Evolutionary conservation across 2,888 invertebrate species (phyloP), one percentile per base, ranked within the genome.

Genomic region (Amphiduros pacificus): DNA sequence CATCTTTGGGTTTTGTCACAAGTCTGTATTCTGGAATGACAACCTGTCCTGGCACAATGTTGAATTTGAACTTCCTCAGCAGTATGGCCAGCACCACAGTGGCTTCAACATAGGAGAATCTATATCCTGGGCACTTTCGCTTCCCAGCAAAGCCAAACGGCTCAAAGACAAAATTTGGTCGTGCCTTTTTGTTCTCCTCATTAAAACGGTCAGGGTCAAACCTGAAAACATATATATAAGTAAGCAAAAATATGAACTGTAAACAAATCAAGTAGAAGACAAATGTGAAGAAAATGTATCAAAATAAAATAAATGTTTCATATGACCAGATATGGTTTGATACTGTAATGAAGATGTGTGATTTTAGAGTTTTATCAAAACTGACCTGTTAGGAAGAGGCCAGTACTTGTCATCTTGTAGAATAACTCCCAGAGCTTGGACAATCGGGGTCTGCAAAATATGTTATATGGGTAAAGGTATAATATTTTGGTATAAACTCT

Each of bases 91-190:
- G 41, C 36, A 73, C 64, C 4, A 74, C 65, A 0, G 73, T 64
- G 2, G 72, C 73, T 65, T 81, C 75, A 20, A 70, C 56, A 54
- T 78, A 74, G 1, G 77, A 71, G 64, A 79, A 75, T 24, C 71
- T 51, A 27, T 65, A 65, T 2, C 74, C 77, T 11, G 74, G 75
- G 61, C 77, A 77, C 27, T 69, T 69, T 4, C 77, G 68, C 58
- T 79, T 79, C 14, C 82, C 82, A 55, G 78, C 78, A 73, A 83
- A 80, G 2, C 82, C 83, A 71, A 82, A 83, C 1, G 82, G 81
- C 51, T 73, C 70, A 63, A 78, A 83, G 1, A 75, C 71, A 24
- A 75, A 68, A 2, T 72, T 41, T 41, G 74, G 71, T 41, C 72
- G 65, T 2, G 63, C 58, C 44, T 73, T 71, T 26, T 62, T 61